Conservation (phyloP, 2,797 vertebrate species). For the Anguilla pacifica region DNA sequence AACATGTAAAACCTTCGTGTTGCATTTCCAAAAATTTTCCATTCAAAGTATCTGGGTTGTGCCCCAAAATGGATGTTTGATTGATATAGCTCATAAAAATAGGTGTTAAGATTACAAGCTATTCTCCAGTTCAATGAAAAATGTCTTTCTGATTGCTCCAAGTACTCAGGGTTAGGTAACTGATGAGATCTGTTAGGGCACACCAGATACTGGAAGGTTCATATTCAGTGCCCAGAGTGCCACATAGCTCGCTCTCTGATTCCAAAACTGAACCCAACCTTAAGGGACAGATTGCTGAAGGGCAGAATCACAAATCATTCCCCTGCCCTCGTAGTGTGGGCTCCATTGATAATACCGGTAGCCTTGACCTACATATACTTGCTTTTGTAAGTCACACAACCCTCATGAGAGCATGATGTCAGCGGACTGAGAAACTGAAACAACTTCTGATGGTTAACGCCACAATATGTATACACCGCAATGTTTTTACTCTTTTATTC, state of each 20-base stretch:
- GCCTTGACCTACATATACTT: conserved; percentile 27
- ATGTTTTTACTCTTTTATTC: background rate
- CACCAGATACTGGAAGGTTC: background rate
- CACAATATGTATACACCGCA: background rate
- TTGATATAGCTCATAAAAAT: conserved; percentile 42
- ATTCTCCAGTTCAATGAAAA: background rate
- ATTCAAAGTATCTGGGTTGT: background rate
- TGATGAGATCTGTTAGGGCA: background rate
- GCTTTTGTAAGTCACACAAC: conserved; percentile 10
- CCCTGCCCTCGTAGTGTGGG: conserved; percentile 6
- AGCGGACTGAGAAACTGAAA: background rate
- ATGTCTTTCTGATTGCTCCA: background rate
- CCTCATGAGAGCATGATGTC: background rate
- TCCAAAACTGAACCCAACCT: conserved; percentile 3
- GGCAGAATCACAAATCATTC: conserved; percentile 14
- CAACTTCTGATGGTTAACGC: background rate
- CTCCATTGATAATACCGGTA: conserved; percentile 25
- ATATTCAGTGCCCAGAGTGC: conserved; percentile 9
- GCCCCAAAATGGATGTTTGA: conserved; percentile 35
- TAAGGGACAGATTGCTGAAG: conserved; percentile 18
- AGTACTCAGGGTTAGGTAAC: background rate
- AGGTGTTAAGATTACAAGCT: conserved; percentile 10
- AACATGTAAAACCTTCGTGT: background rate
- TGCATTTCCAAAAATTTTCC: background rate
- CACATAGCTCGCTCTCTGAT: background rate